Base-by-base conservation (phyloP, 2,888 invertebrate species). In the Cinara cedri region DNA sequence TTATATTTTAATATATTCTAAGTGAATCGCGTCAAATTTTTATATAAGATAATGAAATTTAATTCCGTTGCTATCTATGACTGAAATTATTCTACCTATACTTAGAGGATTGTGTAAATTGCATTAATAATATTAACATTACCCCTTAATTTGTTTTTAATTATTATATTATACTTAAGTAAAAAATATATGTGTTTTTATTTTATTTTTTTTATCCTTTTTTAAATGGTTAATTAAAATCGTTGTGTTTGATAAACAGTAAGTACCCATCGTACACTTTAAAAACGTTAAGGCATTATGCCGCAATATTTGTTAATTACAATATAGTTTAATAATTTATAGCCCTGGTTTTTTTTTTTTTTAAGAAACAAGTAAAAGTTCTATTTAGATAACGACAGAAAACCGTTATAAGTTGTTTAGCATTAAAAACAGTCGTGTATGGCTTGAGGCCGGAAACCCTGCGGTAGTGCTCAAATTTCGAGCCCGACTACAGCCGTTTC, bases 81-180 rank as follows among this genome's bases (percentile, higher is more conserved):
- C 42, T 54, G 14, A 19, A 42, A 55, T 54, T 11, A 14, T 70
- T n/a, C n/a, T 9, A 14, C n/a, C n/a, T 8, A 11, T 16, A 46
- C 24, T 60, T 46, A 72, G 34, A 6, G 3, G 34, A 4, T 34
- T 34, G 34, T 72, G 57, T 46, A 72, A 72, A 60, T 72, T 3
- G 14, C n/a, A 14, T 3, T 46, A 21, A 34, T 34, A 34, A 34
- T 34, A 6, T 72, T 60, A 60, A 72, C 46, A n/a, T 60, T 26
- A 60, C 49, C 26, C 9, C 46, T 72, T 49, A 60, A 72, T 72
- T 26, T 1, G 26, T 46, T 49, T 72, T 60, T 60, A 72, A 72
- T 46, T 60, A 60, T 54, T 49, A 49, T 44, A 10, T 66, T 21
- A 24, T 16, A 26, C 21, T 2, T 3, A 10, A 34, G 16, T 57